Percentiles rank a stretch among this genome's conserved stretches.
These are phyloP conservation scores for Monochamus saltuarius DNA, from an alignment of 1,140 invertebrate genomes.

Conservation along the genomic window DNA sequence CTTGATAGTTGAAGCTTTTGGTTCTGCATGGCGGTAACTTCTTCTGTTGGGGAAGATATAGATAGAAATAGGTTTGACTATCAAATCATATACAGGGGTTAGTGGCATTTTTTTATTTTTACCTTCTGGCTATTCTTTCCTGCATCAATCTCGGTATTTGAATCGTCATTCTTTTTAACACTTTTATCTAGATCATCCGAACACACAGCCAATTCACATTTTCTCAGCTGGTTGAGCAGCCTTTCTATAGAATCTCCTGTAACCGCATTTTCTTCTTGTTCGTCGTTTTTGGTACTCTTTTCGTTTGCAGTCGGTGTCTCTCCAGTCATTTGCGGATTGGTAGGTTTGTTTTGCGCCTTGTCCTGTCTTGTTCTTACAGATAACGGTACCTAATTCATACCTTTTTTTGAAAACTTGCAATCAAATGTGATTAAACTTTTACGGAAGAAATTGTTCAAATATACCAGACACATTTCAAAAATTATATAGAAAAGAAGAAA, in stretches of 20 bases:
- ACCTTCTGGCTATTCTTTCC: too few species aligned
- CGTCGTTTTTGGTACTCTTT: neutral
- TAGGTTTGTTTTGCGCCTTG: neutral
- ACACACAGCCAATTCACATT: conserved; percentile 22
- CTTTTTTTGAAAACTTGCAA: too few species aligned
- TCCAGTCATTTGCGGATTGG: neutral
- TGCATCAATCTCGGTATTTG: too few species aligned
- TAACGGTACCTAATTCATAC: conserved; percentile 15
- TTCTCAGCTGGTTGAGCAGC: conserved; percentile 30
- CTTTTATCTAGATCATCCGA: neutral
- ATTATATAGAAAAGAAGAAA: too few species aligned
- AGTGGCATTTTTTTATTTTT: too few species aligned
- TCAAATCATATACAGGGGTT: too few species aligned
- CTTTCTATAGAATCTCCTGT: conserved; percentile 27
- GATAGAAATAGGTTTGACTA: too few species aligned
- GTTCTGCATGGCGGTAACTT: neutral
- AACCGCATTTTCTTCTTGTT: neutral
- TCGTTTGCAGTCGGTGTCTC: neutral
- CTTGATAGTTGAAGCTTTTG: conserved; percentile 31
- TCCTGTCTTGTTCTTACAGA: conserved; percentile 25
- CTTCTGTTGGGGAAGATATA: too few species aligned
- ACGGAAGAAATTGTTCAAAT: too few species aligned
- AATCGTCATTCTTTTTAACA: too few species aligned
- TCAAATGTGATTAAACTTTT: too few species aligned
- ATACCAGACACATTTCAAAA: too few species aligned